These are phyloP conservation scores for Campoletis raptor DNA, from an alignment of 2,888 invertebrate genomes.

Conservation along the genomic window DNA sequence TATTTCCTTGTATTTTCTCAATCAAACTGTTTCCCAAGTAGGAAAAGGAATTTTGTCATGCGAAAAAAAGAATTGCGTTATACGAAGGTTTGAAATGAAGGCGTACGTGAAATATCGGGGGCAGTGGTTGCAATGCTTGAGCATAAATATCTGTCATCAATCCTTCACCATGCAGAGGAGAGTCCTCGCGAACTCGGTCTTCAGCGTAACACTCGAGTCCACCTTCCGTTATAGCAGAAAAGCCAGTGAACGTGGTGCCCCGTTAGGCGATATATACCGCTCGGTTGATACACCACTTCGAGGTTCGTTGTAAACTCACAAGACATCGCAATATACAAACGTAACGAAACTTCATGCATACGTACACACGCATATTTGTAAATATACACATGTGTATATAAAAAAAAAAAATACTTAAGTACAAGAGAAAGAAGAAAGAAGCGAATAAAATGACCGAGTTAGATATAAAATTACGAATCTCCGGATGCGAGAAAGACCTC, in stretches of 20 bases:
- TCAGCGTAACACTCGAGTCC: slow-evolving; percentile 48
- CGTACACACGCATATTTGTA: neutral
- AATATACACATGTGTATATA: neutral
- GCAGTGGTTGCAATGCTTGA: slow-evolving; percentile 4
- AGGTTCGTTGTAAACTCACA: slow-evolving; percentile 26
- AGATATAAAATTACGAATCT: slow-evolving; percentile 58
- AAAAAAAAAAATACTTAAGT: neutral
- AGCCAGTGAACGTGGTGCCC: slow-evolving; percentile 45
- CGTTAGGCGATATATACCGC: slow-evolving; percentile 56
- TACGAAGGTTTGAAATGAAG: neutral
- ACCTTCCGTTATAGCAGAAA: slow-evolving; percentile 62
- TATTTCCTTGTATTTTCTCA: neutral
- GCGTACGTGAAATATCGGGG: slow-evolving; percentile 1
- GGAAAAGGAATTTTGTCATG: neutral
- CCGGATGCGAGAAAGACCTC: slow-evolving; percentile 61
- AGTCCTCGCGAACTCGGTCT: slow-evolving; percentile 25
- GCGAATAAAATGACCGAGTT: slow-evolving; percentile 49
- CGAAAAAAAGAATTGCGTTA: neutral
- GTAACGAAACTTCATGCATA: too few species aligned
- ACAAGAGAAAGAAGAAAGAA: slow-evolving; percentile 31
- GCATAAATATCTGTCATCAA: slow-evolving; percentile 19
- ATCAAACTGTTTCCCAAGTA: neutral
- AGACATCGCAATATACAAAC: slow-evolving; percentile 12
- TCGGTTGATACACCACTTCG: slow-evolving; percentile 25
- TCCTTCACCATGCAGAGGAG: neutral